Evolutionary conservation across 2,797 vertebrate species (phyloP).

Genomic region (Acrocephalus scirpaceus): DNA sequence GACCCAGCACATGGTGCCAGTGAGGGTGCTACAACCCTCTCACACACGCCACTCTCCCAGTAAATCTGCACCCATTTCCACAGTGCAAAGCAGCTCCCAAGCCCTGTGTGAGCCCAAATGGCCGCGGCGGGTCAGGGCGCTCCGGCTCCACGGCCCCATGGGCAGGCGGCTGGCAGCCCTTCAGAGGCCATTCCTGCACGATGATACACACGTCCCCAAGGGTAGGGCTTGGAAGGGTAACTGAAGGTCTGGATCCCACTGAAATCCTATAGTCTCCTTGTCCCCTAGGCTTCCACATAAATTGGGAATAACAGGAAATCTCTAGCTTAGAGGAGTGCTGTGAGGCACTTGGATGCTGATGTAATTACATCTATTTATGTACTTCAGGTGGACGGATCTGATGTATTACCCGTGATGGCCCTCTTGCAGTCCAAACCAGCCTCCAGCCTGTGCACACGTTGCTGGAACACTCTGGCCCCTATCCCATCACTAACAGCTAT

Average conservation of each 20-base stretch:
- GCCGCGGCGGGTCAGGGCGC: accelerated
- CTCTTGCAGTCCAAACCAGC: not conserved
- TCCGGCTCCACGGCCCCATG: not conserved
- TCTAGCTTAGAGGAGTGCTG: slow-evolving; percentile 23
- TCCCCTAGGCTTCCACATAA: not conserved
- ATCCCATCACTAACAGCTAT: not conserved
- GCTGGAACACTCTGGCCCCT: not conserved
- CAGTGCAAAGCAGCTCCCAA: not conserved
- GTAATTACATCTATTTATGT: slow-evolving; percentile 25
- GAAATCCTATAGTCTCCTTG: slow-evolving; percentile 59
- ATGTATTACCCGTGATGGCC: not conserved
- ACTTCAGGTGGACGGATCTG: not conserved
- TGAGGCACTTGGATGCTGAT: not conserved
- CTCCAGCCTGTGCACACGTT: not conserved
- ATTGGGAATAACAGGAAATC: slow-evolving; percentile 55
- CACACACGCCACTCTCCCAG: not conserved
- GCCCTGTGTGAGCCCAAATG: not conserved
- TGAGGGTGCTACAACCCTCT: not conserved
- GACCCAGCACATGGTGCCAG: not conserved
- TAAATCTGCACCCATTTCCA: not conserved
- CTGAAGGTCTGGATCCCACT: slow-evolving; percentile 17
- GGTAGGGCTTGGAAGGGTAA: slow-evolving; percentile 18
- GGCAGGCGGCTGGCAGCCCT: slow-evolving; percentile 40
- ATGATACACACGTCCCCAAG: slow-evolving; percentile 15
- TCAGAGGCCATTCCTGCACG: slow-evolving; percentile 54